phyloP scores from a whole-genome alignment of 2,797 vertebrate genomes.

The Anableps anableps region DNA sequence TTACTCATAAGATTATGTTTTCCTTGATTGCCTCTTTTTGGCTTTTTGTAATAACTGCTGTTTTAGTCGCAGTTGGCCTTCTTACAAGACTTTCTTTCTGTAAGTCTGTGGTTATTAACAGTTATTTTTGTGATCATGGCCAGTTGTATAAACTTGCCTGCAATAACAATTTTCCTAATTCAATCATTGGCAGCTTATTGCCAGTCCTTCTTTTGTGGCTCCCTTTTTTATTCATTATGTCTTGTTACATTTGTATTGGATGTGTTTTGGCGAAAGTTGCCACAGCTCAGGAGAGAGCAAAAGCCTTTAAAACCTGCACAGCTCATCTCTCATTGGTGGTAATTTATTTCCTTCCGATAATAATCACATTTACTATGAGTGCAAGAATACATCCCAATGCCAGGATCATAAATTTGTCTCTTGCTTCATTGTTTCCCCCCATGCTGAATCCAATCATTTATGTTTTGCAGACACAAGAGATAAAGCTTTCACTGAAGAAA shows the following conservation, averaged over 20 bases:
- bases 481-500: slow-evolving; percentile 55
- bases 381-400: slow-evolving; percentile 49
- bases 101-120: slow-evolving; percentile 55
- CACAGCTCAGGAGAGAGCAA: slow-evolving; percentile 43
- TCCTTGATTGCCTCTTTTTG: slow-evolving; percentile 38
- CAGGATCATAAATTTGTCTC: slow-evolving; percentile 64
- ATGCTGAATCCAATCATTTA: slow-evolving; percentile 73
- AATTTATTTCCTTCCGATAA: slow-evolving; percentile 70
- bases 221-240: slow-evolving; percentile 51
- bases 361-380: slow-evolving; percentile 51
- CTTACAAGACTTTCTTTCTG: slow-evolving; percentile 72
- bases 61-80: slow-evolving; percentile 30
- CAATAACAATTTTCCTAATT: slow-evolving; percentile 45
- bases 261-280: slow-evolving; percentile 60
- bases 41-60: slow-evolving; percentile 9
- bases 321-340: slow-evolving; percentile 67
- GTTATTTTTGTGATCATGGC: slow-evolving; percentile 69
- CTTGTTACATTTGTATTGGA: slow-evolving; percentile 63
- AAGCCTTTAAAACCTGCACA: slow-evolving; percentile 73
- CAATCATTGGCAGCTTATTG: neutral
- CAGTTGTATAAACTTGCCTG: slow-evolving; percentile 62
- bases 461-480: slow-evolving; percentile 71
- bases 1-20: slow-evolving; percentile 61
- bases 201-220: neutral
- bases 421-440: slow-evolving; percentile 54